phyloP scores from a whole-genome alignment of 35 echinoderm and acorn worm species.

The Heliocidaris erythrogramma region DNA sequence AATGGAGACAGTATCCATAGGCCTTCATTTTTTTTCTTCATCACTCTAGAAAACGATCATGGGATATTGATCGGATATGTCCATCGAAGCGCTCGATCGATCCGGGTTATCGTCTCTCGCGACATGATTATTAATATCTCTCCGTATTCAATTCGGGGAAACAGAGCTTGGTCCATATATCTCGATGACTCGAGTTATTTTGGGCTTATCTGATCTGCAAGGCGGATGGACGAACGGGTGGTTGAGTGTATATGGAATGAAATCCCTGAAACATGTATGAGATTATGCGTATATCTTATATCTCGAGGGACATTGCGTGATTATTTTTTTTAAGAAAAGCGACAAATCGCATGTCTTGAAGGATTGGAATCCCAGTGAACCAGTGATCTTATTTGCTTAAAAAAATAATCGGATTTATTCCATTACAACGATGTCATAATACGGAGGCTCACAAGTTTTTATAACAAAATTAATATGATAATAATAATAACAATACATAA shows the following conservation, averaged over 20 bases:
- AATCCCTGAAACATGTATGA: too few species aligned
- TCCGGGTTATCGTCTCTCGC: neutral
- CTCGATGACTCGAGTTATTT: neutral
- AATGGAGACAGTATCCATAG: neutral
- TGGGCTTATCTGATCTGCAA: neutral
- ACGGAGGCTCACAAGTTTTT: too few species aligned
- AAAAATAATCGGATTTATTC: too few species aligned
- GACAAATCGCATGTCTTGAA: too few species aligned
- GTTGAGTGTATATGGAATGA: neutral
- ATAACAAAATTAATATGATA: too few species aligned
- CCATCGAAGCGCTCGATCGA: neutral
- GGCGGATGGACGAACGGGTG: neutral
- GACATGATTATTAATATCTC: neutral
- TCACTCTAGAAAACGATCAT: neutral
- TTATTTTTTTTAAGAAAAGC: too few species aligned
- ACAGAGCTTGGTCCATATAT: neutral
- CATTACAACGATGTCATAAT: too few species aligned
- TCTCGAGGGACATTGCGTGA: too few species aligned
- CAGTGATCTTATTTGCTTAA: too few species aligned
- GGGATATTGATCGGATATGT: conserved; percentile 2
- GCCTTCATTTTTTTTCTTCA: neutral
- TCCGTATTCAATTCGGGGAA: neutral
- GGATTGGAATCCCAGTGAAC: too few species aligned
- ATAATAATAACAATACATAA: too few species aligned
- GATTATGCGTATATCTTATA: too few species aligned